phyloP scores from a whole-genome alignment of 2,797 vertebrate species.

The Sebastes kiyomatsui region DNA sequence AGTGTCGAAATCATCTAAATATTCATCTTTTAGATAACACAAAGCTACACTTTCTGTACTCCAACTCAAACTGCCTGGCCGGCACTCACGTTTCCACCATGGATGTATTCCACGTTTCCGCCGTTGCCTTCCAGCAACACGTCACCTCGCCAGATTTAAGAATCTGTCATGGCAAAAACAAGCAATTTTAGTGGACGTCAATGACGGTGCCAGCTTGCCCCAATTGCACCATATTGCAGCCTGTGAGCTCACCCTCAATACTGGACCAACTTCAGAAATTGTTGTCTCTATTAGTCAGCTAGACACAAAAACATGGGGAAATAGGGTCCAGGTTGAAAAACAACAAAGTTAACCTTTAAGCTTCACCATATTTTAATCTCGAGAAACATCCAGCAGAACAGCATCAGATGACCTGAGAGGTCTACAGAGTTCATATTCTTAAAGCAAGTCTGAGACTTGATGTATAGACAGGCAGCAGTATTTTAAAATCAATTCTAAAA shows the following conservation, averaged over 20 bases:
- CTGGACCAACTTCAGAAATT: background rate
- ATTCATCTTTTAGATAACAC: background rate
- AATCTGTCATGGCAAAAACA: background rate
- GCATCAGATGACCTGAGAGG: background rate
- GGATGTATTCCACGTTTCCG: background rate
- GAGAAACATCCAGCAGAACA: background rate
- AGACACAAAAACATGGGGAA: background rate
- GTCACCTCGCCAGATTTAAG: background rate
- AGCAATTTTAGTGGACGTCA: background rate
- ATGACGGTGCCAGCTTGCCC: background rate
- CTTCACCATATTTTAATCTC: background rate
- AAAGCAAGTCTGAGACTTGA: background rate
- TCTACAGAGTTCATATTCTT: slow-evolving; percentile 3
- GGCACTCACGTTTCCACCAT: background rate
- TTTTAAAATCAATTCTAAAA: slow-evolving; percentile 19
- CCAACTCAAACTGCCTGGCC: background rate
- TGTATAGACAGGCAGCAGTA: background rate
- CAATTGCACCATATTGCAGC: background rate
- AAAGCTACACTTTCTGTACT: background rate
- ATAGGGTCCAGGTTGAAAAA: background rate
- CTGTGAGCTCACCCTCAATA: background rate
- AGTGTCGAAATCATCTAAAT: background rate
- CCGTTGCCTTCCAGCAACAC: background rate
- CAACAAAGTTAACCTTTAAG: background rate
- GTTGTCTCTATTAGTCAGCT: background rate